These are phyloP conservation scores for Cephonodes hylas DNA, from an alignment of 2,888 invertebrate species.

Conservation along the genomic window DNA sequence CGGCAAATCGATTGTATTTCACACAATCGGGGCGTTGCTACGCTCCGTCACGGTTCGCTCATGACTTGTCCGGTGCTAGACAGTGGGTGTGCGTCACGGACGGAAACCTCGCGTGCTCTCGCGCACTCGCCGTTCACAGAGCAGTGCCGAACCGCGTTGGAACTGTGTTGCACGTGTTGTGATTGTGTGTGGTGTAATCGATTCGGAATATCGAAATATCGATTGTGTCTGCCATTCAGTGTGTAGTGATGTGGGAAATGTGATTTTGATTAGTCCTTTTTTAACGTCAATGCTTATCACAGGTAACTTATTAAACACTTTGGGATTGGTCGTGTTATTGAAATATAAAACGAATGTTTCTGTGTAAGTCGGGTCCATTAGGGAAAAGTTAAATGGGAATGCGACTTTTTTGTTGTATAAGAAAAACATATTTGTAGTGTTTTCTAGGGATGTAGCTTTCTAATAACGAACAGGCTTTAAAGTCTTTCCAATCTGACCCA, in stretches of 20 bases:
- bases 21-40: not conserved
- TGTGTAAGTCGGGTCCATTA: too few relatives aligned
- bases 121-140: constrained; percentile 48
- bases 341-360: too few relatives aligned
- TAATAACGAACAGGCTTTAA: too few relatives aligned
- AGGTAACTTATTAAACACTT: too few relatives aligned
- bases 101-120: constrained; percentile 61
- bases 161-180: constrained; percentile 17
- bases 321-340: too few relatives aligned
- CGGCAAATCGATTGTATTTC: not conserved
- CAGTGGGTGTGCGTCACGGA: constrained; percentile 46
- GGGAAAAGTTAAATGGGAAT: too few relatives aligned
- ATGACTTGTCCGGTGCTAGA: constrained; percentile 33
- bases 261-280: not conserved
- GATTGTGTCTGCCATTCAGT: not conserved
- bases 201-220: constrained; percentile 4
- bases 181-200: constrained; percentile 2
- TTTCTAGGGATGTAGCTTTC: too few relatives aligned
- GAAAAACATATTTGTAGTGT: too few relatives aligned
- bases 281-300: not conserved
- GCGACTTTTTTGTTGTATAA: too few relatives aligned
- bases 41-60: constrained; percentile 22
- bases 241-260: not conserved
- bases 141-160: constrained; percentile 32
- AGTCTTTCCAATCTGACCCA: too few relatives aligned